Percentiles rank a stretch among this genome's conserved stretches.
Conservation (phyloP, 2,888 invertebrate species). For the Thyatira batis region DNA sequence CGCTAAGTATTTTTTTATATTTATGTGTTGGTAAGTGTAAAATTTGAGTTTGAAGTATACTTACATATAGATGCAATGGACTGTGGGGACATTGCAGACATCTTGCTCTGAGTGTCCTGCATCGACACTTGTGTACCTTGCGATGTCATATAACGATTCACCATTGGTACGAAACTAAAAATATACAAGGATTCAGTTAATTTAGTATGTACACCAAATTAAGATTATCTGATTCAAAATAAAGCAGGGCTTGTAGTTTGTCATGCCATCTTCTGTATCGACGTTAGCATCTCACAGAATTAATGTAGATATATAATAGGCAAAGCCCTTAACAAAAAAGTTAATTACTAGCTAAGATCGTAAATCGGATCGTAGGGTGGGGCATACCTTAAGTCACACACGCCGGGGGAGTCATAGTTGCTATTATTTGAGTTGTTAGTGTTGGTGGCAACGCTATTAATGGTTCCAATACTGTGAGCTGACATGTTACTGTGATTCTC, state of each 20-base stretch:
- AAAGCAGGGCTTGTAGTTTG: too few species aligned
- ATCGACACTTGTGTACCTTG: constrained; percentile 80
- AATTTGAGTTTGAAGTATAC: constrained; percentile 25
- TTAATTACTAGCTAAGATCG: too few species aligned
- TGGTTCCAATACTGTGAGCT: constrained; percentile 78
- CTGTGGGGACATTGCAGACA: constrained; percentile 79
- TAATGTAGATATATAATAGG: too few species aligned
- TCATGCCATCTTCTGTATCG: too few species aligned
- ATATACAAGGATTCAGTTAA: constrained; percentile 11
- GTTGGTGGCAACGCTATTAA: constrained; percentile 75
- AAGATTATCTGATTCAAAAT: too few species aligned
- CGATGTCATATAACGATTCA: constrained; percentile 80
- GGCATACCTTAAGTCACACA: constrained; percentile 75
- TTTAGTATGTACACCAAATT: too few species aligned
- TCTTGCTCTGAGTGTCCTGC: constrained; percentile 73
- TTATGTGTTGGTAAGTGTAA: too few species aligned
- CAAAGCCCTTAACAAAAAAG: too few species aligned
- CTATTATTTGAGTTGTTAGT: constrained; percentile 66
- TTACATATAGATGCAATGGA: constrained; percentile 79
- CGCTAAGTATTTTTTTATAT: too few species aligned
- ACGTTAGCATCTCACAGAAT: too few species aligned
- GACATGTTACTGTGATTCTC: constrained; percentile 82
- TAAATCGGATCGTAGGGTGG: not conserved
- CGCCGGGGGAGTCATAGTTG: constrained; percentile 74
- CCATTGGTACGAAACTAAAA: constrained; percentile 78